Conservation (phyloP, 2,888 invertebrate species). For the Desoria tigrina region DNA sequence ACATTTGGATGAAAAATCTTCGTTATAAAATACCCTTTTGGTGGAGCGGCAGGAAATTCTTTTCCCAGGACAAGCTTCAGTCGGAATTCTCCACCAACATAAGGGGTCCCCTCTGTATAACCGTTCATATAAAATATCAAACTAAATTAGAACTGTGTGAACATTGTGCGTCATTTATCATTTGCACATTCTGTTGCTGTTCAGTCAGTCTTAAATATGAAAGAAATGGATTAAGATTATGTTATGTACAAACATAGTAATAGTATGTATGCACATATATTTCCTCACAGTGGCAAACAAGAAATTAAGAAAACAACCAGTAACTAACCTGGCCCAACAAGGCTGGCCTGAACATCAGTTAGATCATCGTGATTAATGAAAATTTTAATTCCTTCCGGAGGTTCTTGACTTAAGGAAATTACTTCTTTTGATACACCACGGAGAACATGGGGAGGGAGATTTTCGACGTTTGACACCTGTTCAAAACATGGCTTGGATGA, state of each 20-base stretch:
- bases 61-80: slow-evolving; percentile 86
- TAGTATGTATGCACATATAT: too few relatives aligned
- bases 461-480: slow-evolving; percentile 88
- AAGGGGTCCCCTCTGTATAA: slow-evolving; percentile 80
- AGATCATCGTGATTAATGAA: slow-evolving; percentile 88
- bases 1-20: slow-evolving; percentile 98
- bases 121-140: background rate
- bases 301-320: too few relatives aligned
- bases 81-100: slow-evolving; percentile 82
- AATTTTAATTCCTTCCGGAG: slow-evolving; percentile 89
- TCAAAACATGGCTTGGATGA: too few relatives aligned
- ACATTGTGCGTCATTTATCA: too few relatives aligned
- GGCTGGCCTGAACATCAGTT: slow-evolving; percentile 87
- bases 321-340: slow-evolving; percentile 80
- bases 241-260: too few relatives aligned
- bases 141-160: background rate
- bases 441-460: slow-evolving; percentile 89
- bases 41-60: slow-evolving; percentile 88
- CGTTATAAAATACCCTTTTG: slow-evolving; percentile 87
- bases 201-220: too few relatives aligned
- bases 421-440: slow-evolving; percentile 84
- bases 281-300: too few relatives aligned
- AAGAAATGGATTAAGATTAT: too few relatives aligned
- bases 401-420: slow-evolving; percentile 75
- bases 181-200: too few relatives aligned